Percentiles rank a stretch among this genome's conserved stretches.
These are phyloP conservation scores for Paratilapia polleni DNA, from an alignment of 2,113 vertebrate species.

Conservation along the genomic window DNA sequence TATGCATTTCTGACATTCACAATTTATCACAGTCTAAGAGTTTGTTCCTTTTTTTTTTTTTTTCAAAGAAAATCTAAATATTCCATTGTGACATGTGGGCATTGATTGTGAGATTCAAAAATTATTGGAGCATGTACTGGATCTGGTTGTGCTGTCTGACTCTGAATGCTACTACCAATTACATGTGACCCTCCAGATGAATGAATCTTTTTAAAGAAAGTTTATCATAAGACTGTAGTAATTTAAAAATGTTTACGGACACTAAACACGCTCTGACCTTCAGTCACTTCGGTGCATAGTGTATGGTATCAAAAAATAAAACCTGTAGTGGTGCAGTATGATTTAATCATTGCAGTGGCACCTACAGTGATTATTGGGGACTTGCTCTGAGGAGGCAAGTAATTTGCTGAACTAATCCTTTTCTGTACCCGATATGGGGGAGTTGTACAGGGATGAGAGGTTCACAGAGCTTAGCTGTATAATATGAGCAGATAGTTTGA, in stretches of 20 bases:
- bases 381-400: constrained; percentile 34
- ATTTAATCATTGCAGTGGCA: constrained; percentile 11
- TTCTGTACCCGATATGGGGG: constrained; percentile 27
- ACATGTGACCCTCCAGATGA: constrained; percentile 15
- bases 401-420: constrained; percentile 52
- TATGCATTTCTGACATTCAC: background rate
- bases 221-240: background rate
- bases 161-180: constrained; percentile 14
- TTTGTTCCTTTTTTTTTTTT: background rate
- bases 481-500: constrained; percentile 32
- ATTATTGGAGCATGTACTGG: background rate
- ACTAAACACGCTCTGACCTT: constrained; percentile 46
- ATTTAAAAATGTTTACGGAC: constrained; percentile 42
- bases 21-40: background rate
- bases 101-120: constrained; percentile 1
- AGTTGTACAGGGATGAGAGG: constrained; percentile 17
- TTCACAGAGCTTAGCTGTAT: constrained; percentile 29
- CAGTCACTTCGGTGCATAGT: constrained; percentile 19
- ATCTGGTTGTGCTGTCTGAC: constrained; percentile 11
- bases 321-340: background rate
- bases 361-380: constrained; percentile 26
- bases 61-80: background rate
- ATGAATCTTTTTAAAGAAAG: constrained; percentile 22
- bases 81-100: background rate
- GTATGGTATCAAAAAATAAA: constrained; percentile 34